Evolutionary conservation across 1,140 invertebrate species (phyloP).

Genomic region (Paraescarpia echinospica): DNA sequence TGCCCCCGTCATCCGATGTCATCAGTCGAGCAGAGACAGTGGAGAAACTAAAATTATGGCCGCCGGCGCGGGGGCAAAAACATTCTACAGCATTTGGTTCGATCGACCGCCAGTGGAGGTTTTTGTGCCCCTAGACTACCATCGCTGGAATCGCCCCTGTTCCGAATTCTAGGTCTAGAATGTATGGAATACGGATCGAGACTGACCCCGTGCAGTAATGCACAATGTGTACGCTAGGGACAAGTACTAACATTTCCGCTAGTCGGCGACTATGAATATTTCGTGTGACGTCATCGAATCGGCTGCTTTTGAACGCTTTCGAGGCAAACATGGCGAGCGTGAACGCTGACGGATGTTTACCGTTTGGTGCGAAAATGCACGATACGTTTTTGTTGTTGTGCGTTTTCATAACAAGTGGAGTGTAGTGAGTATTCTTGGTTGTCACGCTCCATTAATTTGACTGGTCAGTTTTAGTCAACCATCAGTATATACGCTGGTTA

Average conservation of each 20-base stretch:
- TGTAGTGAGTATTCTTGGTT: conserved; percentile 5
- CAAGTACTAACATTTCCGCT: background rate
- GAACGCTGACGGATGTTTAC: background rate
- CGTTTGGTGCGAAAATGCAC: background rate
- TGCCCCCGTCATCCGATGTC: no score
- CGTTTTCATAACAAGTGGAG: background rate
- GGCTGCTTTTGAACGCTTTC: conserved; percentile 3
- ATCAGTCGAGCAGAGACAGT: no score
- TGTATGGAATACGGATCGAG: no score
- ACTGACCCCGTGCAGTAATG: background rate
- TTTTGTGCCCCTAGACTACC: no score
- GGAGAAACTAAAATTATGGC: no score
- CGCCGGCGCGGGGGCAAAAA: no score
- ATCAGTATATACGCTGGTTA: background rate
- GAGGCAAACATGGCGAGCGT: conserved; percentile 3
- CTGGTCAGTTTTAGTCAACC: background rate
- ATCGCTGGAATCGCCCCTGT: no score
- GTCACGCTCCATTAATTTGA: background rate
- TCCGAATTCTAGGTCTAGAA: no score
- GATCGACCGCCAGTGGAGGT: no score
- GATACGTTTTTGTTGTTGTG: background rate
- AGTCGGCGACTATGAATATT: background rate
- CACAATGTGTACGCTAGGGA: background rate
- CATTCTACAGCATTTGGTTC: no score
- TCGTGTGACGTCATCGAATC: background rate